Evolutionary conservation across 2,797 vertebrate genomes (phyloP), one percentile per base, ranked within the genome.

Genomic region (Aphelocoma californica): DNA sequence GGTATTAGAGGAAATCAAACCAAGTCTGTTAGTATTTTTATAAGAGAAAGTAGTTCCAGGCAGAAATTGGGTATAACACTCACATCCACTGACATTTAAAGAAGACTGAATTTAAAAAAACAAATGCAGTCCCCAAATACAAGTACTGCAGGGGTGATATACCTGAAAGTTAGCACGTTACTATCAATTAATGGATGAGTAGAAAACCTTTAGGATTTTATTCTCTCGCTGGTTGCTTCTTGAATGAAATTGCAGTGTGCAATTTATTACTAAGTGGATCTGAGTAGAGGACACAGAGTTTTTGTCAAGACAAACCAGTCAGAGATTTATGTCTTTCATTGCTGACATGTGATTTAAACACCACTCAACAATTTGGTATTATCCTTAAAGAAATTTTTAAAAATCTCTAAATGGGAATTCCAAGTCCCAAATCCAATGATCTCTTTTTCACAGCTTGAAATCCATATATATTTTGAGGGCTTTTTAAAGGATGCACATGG

Each of bases 1-100:
- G 40, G 34, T 48, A 92, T 90, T 90, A 93, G 23, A 86, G n/a
- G 31, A 92, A 90, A 74, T 80, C 81, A 88, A 86, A 57, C 20
- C 57, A 88, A 83, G 47, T 12, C 51, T 88, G 51, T 58, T 66
- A 23, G 15, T 77, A 66, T 32, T 92, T 92, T 81, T 74, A 51
- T 53, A 44, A 81, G 29, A 78, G 36, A 79, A 85, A 57, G 13
- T 12, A 58, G 69, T 64, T 90, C 48, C 53, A 36, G 48, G 24
- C 12, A 88, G 51, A 88, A 88, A 77, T 5, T 54, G 1, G 28
- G 23, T 90, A 54, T 18, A 23, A 81, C 25, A 70, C 8, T 57
- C 18, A 57, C 3, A 2, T 70, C 56, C 40, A 60, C 56, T 71
- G 67, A 86, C 31, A 80, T 77, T 86, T 86, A 48, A 88, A 83